These are phyloP conservation scores for Zaprionus ornatus DNA, from an alignment of 1,140 invertebrate genomes.

Conservation along the genomic window DNA sequence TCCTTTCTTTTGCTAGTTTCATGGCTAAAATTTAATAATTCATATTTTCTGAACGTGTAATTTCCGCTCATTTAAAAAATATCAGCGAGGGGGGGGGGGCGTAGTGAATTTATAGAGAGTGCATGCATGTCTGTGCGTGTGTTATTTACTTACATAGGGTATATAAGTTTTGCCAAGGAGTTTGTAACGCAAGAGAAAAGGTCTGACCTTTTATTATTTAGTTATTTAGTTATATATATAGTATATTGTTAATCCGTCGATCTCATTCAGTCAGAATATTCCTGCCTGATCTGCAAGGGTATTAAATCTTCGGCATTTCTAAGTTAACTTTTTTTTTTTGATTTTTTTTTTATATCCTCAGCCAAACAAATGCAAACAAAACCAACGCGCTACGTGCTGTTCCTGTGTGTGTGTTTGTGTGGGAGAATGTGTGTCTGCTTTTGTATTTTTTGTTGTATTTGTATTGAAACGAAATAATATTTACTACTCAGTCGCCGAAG, in stretches of 20 bases:
- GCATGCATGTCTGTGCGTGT: no score
- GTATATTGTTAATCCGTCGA: no score
- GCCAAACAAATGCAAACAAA: constrained; percentile 31
- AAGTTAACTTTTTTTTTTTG: neutral
- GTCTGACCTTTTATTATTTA: no score
- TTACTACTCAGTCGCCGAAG: constrained; percentile 56
- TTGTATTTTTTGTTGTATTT: constrained; percentile 46
- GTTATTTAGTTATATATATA: no score
- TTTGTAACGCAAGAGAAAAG: no score
- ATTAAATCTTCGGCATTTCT: neutral
- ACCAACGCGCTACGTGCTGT: constrained; percentile 38
- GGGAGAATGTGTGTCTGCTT: constrained; percentile 1
- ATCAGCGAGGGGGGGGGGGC: constrained; percentile 27
- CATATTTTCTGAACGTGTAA: constrained; percentile 59
- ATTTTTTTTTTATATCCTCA: constrained; percentile 8
- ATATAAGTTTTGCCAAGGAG: no score
- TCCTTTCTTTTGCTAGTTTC: constrained; percentile 45
- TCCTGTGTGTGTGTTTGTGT: neutral
- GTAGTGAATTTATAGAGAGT: no score
- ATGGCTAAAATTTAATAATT: constrained; percentile 50
- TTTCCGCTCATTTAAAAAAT: constrained; percentile 59
- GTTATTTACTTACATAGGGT: neutral
- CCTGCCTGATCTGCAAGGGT: neutral
- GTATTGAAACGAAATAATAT: constrained; percentile 71
- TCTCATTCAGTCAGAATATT: no score